Evolutionary conservation across 2,113 vertebrate genomes (phyloP).

Genomic region (Xiphophorus hellerii): DNA sequence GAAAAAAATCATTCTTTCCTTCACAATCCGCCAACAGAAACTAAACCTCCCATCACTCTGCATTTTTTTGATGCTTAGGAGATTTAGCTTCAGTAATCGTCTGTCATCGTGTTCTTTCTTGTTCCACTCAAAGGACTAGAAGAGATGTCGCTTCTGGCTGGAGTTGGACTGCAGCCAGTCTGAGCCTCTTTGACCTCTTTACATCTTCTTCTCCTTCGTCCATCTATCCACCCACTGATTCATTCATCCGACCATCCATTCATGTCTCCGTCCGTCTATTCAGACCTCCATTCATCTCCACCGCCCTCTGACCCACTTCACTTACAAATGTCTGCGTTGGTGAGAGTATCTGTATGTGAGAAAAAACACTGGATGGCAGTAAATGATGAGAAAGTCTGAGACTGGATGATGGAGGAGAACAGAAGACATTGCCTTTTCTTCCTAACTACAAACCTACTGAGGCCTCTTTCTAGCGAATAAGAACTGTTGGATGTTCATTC

Average conservation of each 20-base stretch:
- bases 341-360: constrained; percentile 38
- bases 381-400: constrained; percentile 31
- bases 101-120: neutral
- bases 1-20: too few species aligned
- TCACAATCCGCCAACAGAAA: too few species aligned
- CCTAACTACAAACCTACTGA: neutral
- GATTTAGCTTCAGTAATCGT: neutral
- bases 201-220: constrained; percentile 59
- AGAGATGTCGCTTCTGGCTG: constrained; percentile 9
- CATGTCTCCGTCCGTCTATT: constrained; percentile 64
- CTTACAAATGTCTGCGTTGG: constrained; percentile 62
- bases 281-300: constrained; percentile 62
- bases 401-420: constrained; percentile 11
- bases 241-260: constrained; percentile 60
- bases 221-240: constrained; percentile 56
- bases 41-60: neutral
- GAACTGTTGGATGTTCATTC: neutral
- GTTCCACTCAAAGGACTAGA: constrained; percentile 15
- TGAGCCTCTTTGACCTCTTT: constrained; percentile 71
- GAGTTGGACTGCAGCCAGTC: constrained; percentile 54
- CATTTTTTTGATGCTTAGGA: neutral
- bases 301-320: constrained; percentile 76
- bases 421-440: constrained; percentile 7
- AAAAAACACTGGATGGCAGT: constrained; percentile 14
- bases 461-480: neutral